Conservation (phyloP, 2,797 vertebrate species). For the Onychomys leucogaster region DNA sequence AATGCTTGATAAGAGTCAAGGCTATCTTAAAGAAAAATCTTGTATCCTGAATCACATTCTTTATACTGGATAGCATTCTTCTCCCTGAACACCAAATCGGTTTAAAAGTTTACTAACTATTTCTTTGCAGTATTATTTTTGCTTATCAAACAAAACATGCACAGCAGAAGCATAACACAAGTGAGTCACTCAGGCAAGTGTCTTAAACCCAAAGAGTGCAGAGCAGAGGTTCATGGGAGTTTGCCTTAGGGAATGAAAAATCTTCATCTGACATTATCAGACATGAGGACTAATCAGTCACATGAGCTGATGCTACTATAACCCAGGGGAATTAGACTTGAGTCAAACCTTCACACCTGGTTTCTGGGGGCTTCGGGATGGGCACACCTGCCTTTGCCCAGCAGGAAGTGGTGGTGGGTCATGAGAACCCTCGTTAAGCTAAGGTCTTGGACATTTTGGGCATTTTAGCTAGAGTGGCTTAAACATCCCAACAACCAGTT, state of each 20-base stretch:
- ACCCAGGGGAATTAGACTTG: neutral
- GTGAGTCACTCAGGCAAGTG: neutral
- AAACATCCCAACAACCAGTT: neutral
- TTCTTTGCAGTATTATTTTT: slow-evolving; percentile 26
- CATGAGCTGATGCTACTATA: neutral
- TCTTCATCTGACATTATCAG: neutral
- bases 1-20: slow-evolving; percentile 38
- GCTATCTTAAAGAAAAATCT: slow-evolving; percentile 36
- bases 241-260: neutral
- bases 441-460: neutral
- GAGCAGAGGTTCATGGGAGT: neutral
- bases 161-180: neutral
- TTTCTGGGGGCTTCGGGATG: neutral
- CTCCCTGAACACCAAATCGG: neutral
- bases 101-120: neutral
- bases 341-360: neutral
- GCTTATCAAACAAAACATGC: slow-evolving; percentile 24
- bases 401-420: neutral
- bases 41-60: neutral
- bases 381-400: neutral
- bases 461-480: neutral
- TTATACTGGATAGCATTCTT: slow-evolving; percentile 2
- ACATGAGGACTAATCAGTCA: neutral
- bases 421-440: neutral
- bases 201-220: neutral